Evolutionary conservation across 2,888 invertebrate species (phyloP), one percentile per base, ranked within the genome.

Genomic region (Drosophila fulvimacula): DNA sequence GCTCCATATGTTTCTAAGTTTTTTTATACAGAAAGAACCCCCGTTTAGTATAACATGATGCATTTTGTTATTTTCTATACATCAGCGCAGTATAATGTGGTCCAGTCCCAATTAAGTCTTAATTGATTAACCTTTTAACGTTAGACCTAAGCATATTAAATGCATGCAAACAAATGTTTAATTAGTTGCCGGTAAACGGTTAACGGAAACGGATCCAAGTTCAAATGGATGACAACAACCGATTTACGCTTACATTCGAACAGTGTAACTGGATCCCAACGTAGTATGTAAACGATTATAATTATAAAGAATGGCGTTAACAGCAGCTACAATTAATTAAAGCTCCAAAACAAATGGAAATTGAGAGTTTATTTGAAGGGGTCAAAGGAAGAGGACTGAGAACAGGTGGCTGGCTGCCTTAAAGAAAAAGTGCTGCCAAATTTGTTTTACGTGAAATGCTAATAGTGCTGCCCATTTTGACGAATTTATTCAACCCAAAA

Each of bases 211-310:
- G 24, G 44, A 56, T 49, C 48, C 38, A 46, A 57, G n/a, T 17
- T 48, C 32, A 62, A 62, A 63, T 56, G 55, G 42, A 49, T 52
- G 53, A 32, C 39, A 66, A 71, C 56, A 30, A 30, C 48, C 66
- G 60, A 73, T 73, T 71, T 56, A 85, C 66, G 74, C 81, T 76
- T 88, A 88, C 89, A 86, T 86, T 86, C 82, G 69, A 73, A 84
- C 87, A 86, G 89, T 86, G 87, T 86, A 87, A 86, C 89, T 88
- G 86, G 87, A 88, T 58, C 59, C 69, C 73, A 69, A 73, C 59
- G 55, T 81, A 84, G 79, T 49, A 61, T 69, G 65, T 81, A 75
- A 69, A 74, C 58, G 39, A 67, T 64, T 60, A 46, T 56, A 63
- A 67, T 63, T 58, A 36, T 66, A 71, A 59, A 62, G 41, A 72